Evolutionary conservation across 2,888 invertebrate genomes (phyloP), one percentile per base, ranked within the genome.

Genomic region (Brachyptera putata): DNA sequence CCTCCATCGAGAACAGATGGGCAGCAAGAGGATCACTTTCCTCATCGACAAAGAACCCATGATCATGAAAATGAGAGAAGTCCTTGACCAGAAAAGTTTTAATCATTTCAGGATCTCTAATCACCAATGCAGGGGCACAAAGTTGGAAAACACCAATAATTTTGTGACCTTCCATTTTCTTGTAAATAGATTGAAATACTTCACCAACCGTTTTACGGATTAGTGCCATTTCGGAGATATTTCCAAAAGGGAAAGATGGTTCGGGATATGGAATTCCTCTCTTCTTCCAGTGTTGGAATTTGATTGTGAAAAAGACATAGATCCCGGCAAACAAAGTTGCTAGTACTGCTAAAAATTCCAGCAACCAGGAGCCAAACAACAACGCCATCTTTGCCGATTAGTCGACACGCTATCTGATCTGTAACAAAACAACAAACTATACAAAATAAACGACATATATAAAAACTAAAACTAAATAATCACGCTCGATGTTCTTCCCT

Each of bases 11-110:
- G 66, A 85, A 84, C 3, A 86, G 70, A 70, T 82, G 82, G 0
- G 77, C 81, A 5, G 83, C 80, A 30, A 85, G 66, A 0, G 80
- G 82, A 71, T 85, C 84, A 16, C 80, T 78, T 14, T 77, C 72
- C 56, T 83, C 83, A 60, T 84, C 83, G 56, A 82, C 82, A 30
- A 82, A 75, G 0, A 82, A 75, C 0, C 85, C 86, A 50, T 85
- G 81, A 66, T 86, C 84, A 70, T 81, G 79, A 65, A 87, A 87
- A 70, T 82, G 75, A n/a, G n/a, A n/a, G n/a, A n/a, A n/a, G n/a
- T n/a, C n/a, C n/a, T n/a, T n/a, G n/a, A n/a, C n/a, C n/a, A 14
- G 76, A 76, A 65, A 84, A 87, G 68, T 86, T 85, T 70, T 70
- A 1, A 82, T 80, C 62, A 86, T 69, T n/a, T 81, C 79, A 9